phyloP scores from a whole-genome alignment of 2,888 invertebrate genomes.

The Platerodrilus igneus region DNA sequence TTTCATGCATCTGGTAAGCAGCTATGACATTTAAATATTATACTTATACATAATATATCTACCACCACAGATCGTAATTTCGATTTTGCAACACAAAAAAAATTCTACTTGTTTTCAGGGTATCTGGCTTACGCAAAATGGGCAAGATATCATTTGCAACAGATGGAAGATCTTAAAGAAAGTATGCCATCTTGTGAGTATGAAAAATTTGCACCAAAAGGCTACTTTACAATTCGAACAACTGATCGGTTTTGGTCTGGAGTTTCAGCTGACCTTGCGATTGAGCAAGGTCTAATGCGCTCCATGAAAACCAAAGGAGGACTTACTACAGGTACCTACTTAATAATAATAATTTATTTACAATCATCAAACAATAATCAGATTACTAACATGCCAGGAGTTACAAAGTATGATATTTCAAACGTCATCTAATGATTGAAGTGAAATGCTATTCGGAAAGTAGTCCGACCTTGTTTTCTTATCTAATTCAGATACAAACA shows the following conservation, averaged over 20 bases:
- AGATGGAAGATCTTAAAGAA: slow-evolving; percentile 8
- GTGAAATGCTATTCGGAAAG: too few species aligned
- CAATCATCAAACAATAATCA: too few species aligned
- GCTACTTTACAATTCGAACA: slow-evolving; percentile 10
- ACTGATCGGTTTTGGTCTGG: slow-evolving; percentile 6
- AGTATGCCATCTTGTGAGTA: slow-evolving; percentile 6
- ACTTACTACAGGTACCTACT: slow-evolving; percentile 8
- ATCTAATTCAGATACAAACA: too few species aligned
- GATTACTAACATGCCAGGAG: too few species aligned
- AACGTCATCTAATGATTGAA: too few species aligned
- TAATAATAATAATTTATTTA: too few species aligned
- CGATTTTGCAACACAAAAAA: not conserved
- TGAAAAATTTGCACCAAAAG: slow-evolving; percentile 7
- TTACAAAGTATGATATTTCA: too few species aligned
- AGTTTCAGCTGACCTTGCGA: slow-evolving; percentile 7
- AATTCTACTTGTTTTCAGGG: slow-evolving; percentile 5
- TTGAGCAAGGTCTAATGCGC: slow-evolving; percentile 5
- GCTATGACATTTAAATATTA: not conserved
- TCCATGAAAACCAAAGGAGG: slow-evolving; percentile 7
- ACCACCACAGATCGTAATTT: not conserved
- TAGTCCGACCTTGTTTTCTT: too few species aligned
- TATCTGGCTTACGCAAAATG: slow-evolving; percentile 8
- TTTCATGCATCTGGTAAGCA: slow-evolving; percentile 8
- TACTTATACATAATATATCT: too few species aligned
- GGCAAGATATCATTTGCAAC: slow-evolving; percentile 10